A percentile compares a stretch with the other conserved stretches of the same genome.
These are phyloP conservation scores for Patiria miniata DNA, from an alignment of 35 echinoderm and acorn worm genomes.

Conservation along the genomic window DNA sequence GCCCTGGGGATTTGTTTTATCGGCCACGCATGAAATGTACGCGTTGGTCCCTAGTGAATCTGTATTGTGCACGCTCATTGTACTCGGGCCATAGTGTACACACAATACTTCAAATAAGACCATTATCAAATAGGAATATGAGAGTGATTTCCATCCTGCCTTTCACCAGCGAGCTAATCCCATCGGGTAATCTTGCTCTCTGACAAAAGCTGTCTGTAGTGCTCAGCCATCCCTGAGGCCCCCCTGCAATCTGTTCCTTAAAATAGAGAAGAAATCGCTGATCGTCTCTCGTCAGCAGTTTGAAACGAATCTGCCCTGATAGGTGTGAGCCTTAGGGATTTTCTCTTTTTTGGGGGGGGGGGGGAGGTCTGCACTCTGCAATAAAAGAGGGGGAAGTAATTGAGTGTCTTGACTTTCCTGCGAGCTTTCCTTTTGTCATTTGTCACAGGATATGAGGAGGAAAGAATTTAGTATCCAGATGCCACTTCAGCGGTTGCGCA, in stretches of 20 bases:
- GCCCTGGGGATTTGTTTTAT: no score
- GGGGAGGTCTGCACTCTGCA: neutral
- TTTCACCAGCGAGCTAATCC: neutral
- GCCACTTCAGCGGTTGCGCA: no score
- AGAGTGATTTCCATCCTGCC: neutral
- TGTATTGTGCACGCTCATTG: no score
- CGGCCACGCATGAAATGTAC: no score
- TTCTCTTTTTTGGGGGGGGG: neutral
- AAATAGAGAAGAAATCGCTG: neutral
- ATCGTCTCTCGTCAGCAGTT: neutral
- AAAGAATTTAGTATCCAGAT: no score
- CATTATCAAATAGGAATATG: no score
- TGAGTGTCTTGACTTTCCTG: neutral
- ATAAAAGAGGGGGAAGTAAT: neutral
- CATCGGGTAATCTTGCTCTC: neutral
- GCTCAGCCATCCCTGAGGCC: neutral
- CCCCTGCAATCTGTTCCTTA: neutral
- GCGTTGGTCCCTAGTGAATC: no score
- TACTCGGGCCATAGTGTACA: no score
- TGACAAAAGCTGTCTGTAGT: neutral
- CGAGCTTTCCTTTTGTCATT: neutral
- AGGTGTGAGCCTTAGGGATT: neutral
- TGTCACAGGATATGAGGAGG: slow-evolving; percentile 10
- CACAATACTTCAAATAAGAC: no score
- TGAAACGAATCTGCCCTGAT: neutral